A percentile compares a stretch with the other conserved stretches of the same genome.
These are phyloP conservation scores for Drosophila lowei DNA, from an alignment of 1,140 invertebrate genomes.

Conservation along the genomic window DNA sequence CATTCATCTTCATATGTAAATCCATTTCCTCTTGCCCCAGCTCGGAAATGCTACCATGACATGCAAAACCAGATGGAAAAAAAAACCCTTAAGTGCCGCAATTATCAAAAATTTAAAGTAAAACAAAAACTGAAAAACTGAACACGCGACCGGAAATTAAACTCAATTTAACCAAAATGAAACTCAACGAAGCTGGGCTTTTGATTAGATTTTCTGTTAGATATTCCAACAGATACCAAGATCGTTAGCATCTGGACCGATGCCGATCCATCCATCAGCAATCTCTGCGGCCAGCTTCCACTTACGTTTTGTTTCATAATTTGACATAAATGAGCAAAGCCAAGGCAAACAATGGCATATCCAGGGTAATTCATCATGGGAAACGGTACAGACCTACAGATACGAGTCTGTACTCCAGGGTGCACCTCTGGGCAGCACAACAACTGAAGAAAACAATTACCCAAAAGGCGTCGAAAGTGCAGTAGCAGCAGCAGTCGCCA, in stretches of 20 bases:
- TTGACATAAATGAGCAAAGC: slow-evolving; percentile 67
- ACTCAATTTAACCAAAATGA: slow-evolving; percentile 67
- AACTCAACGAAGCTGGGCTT: slow-evolving; percentile 52
- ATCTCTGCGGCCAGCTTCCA: slow-evolving; percentile 18
- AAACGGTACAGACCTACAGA: slow-evolving; percentile 5
- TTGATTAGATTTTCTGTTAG: slow-evolving; percentile 41
- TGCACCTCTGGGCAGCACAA: too few relatives aligned
- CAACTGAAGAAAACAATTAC: too few relatives aligned
- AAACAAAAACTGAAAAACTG: slow-evolving; percentile 43
- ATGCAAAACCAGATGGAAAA: slow-evolving; percentile 64
- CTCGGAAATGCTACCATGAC: slow-evolving; percentile 66
- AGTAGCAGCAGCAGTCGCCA: slow-evolving; percentile 33
- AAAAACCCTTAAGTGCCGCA: slow-evolving; percentile 59
- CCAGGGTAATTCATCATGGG: neutral
- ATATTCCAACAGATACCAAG: slow-evolving; percentile 24
- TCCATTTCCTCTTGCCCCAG: slow-evolving; percentile 64
- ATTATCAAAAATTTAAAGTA: slow-evolving; percentile 72
- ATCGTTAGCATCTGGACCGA: slow-evolving; percentile 42
- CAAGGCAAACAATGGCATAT: slow-evolving; percentile 38
- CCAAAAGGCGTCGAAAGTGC: too few relatives aligned
- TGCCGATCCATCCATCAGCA: slow-evolving; percentile 37
- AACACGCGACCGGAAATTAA: slow-evolving; percentile 82
- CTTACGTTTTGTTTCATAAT: slow-evolving; percentile 51
- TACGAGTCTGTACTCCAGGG: neutral
- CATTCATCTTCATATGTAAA: slow-evolving; percentile 80